Percentiles rank a stretch among this genome's conserved stretches.
These are phyloP conservation scores for Athrips mouffetella DNA, from an alignment of 2,888 invertebrate species.

Conservation along the genomic window DNA sequence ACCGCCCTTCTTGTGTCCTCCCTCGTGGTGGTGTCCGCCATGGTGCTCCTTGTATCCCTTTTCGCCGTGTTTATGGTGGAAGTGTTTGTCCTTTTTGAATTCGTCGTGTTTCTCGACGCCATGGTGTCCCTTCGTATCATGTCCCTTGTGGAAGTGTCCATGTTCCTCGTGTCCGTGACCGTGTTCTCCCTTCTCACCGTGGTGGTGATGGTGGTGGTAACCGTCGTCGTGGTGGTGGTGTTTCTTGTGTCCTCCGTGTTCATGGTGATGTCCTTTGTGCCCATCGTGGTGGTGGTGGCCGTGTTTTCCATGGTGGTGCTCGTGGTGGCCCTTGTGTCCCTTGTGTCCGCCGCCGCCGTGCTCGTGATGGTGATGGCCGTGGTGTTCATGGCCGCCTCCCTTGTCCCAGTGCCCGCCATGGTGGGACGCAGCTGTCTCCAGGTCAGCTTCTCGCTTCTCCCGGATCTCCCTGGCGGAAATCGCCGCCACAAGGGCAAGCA, in stretches of 20 bases:
- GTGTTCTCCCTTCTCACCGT: conserved; percentile 81
- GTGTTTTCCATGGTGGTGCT: conserved; percentile 81
- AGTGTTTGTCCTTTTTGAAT: conserved; percentile 90
- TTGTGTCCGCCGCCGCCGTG: conserved; percentile 83
- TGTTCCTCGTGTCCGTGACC: conserved; percentile 73
- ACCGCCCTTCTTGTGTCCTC: conserved; percentile 87
- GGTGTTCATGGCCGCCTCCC: conserved; percentile 75
- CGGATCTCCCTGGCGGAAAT: conserved; percentile 70
- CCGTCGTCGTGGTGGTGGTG: conserved; percentile 82
- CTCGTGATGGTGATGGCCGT: conserved; percentile 79
- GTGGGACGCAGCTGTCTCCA: conserved; percentile 71
- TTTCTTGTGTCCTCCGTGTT: conserved; percentile 81
- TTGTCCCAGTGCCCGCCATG: conserved; percentile 46
- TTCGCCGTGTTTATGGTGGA: conserved; percentile 89
- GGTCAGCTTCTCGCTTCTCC: conserved; percentile 68
- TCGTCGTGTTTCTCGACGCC: conserved; percentile 89
- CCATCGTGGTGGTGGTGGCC: conserved; percentile 84
- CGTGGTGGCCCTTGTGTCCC: conserved; percentile 82
- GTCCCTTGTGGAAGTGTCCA: conserved; percentile 88
- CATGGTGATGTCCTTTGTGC: conserved; percentile 79
- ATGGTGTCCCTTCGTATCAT: conserved; percentile 90
- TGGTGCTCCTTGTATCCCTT: conserved; percentile 87
- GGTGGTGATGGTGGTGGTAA: conserved; percentile 79
- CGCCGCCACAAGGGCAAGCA: conserved; percentile 70
- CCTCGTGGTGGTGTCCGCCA: conserved; percentile 86